These are phyloP conservation scores for Tragopan temminckii DNA, from an alignment of 2,797 vertebrate genomes.

Conservation along the genomic window DNA sequence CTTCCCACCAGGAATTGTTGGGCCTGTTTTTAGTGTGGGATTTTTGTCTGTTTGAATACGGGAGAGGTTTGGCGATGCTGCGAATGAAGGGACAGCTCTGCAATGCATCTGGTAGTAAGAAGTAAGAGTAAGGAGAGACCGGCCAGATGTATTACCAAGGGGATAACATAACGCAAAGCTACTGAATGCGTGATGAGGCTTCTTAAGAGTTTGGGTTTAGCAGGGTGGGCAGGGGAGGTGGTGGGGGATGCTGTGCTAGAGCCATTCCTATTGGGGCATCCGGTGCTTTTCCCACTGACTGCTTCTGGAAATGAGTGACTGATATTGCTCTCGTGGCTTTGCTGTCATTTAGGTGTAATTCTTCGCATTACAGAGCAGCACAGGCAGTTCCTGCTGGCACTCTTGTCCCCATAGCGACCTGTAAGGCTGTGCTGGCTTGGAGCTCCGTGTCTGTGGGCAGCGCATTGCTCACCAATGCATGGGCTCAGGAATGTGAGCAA, in stretches of 20 bases:
- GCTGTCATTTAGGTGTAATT: background rate
- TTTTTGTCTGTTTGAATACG: fast-evolving
- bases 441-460: background rate
- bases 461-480: background rate
- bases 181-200: fast-evolving
- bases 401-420: background rate
- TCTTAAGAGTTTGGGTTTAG: background rate
- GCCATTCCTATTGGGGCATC: background rate
- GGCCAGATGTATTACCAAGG: fast-evolving
- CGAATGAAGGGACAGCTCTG: background rate
- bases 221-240: background rate
- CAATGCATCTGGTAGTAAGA: background rate
- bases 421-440: background rate
- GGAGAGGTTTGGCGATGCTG: background rate
- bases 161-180: fast-evolving
- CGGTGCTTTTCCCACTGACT: fast-evolving
- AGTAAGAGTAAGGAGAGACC: background rate
- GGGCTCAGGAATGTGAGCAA: background rate
- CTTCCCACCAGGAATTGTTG: background rate
- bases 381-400: background rate
- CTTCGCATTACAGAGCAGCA: fast-evolving
- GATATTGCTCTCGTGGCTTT: fast-evolving
- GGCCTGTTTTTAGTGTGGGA: background rate
- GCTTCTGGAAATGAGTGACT: no score
- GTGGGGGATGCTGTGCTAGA: background rate